Conservation (phyloP, 2,797 vertebrate species). For the Philypnodon macrostomus region DNA sequence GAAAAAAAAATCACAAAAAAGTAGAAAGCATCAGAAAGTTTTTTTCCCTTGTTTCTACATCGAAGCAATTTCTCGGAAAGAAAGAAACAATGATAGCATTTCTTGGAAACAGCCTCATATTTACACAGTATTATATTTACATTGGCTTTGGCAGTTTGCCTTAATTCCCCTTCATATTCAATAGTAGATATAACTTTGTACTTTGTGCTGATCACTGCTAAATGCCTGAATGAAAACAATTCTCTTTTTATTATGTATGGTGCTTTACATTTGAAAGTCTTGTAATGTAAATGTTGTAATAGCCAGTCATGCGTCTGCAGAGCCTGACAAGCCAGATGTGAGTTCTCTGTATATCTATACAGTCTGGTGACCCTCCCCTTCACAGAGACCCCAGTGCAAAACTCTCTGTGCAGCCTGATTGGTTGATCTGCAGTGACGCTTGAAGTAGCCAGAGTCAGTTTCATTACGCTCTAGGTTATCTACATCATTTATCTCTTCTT, state of each 20-base stretch:
- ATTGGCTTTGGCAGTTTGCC: constrained; percentile 18
- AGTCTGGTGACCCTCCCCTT: no score
- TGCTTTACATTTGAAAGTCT: constrained; percentile 15
- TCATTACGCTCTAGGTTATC: no score
- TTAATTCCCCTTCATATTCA: constrained; percentile 36
- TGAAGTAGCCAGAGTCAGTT: no score
- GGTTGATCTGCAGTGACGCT: no score
- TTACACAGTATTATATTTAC: background rate
- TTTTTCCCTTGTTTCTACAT: no score
- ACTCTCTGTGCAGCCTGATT: no score
- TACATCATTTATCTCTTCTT: no score
- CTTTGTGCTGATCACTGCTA: constrained; percentile 31
- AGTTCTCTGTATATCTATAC: background rate
- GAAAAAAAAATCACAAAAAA: no score
- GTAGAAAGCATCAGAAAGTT: no score
- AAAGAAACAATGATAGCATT: background rate
- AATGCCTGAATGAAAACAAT: constrained; percentile 32
- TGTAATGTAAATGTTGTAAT: constrained; percentile 37
- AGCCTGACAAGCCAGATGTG: constrained; percentile 11
- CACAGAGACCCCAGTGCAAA: no score
- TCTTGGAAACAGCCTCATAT: background rate
- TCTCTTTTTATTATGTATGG: constrained; percentile 37
- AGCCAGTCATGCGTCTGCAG: constrained; percentile 24
- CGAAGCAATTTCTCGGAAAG: no score
- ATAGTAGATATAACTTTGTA: constrained; percentile 32